Conservation (phyloP, 2,797 vertebrate species). For the Acipenser transmontanus region DNA sequence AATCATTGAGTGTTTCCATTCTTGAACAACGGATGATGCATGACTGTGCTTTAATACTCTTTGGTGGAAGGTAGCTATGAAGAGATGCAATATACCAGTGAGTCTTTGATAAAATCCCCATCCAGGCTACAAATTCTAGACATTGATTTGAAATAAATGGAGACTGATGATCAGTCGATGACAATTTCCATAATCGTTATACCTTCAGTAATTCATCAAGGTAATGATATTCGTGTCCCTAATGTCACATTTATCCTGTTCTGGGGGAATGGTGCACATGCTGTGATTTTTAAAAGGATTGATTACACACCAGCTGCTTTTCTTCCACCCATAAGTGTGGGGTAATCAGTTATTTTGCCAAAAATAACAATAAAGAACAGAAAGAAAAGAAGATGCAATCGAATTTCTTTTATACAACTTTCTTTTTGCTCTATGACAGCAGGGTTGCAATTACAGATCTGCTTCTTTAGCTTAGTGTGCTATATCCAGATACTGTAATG, state of each 20-base stretch:
- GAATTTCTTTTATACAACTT: slow-evolving; percentile 55
- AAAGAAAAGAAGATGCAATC: slow-evolving; percentile 49
- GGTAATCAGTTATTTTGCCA: slow-evolving; percentile 64
- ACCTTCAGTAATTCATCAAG: slow-evolving; percentile 80
- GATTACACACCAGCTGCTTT: slow-evolving; percentile 64
- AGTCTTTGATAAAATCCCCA: slow-evolving; percentile 62
- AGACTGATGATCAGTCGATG: slow-evolving; percentile 81
- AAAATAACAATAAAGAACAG: slow-evolving; percentile 57
- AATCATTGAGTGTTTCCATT: slow-evolving; percentile 33
- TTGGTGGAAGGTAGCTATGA: slow-evolving; percentile 46
- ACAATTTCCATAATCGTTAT: slow-evolving; percentile 84
- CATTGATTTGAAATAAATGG: slow-evolving; percentile 74
- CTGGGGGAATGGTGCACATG: slow-evolving; percentile 49
- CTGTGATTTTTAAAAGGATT: slow-evolving; percentile 65
- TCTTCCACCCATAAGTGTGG: slow-evolving; percentile 50
- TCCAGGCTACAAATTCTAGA: slow-evolving; percentile 51
- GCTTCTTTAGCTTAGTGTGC: too few relatives aligned
- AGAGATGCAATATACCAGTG: slow-evolving; percentile 47
- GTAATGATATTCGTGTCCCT: slow-evolving; percentile 76
- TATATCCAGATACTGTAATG: slow-evolving; percentile 31
- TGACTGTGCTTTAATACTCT: slow-evolving; percentile 44
- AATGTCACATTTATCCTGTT: slow-evolving; percentile 77
- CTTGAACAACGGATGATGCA: slow-evolving; percentile 43
- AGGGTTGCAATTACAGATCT: slow-evolving; percentile 46
- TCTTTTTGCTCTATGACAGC: slow-evolving; percentile 40